phyloP scores from a whole-genome alignment of 2,797 vertebrate species.

The Chelidonichthys spinosus region DNA sequence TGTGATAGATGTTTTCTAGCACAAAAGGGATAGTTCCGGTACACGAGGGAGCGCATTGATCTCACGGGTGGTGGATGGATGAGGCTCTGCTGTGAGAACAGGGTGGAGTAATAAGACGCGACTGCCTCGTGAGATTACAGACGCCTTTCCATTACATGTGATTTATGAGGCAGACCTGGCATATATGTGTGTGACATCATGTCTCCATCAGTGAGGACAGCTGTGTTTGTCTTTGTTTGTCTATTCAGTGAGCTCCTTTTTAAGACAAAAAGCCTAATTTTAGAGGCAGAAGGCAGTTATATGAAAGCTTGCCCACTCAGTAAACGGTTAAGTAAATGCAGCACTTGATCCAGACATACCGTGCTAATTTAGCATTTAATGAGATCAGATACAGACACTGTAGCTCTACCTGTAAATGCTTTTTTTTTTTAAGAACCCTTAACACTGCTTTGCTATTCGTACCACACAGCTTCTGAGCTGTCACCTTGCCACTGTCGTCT shows the following conservation, averaged over 20 bases:
- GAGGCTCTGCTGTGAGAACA: constrained; percentile 31
- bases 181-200: constrained; percentile 56
- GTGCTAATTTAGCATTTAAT: neutral
- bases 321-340: constrained; percentile 2
- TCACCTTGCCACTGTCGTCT: constrained; percentile 20
- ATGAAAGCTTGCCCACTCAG: neutral
- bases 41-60: constrained; percentile 19
- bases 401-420: constrained; percentile 20
- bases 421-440: constrained; percentile 11
- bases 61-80: constrained; percentile 37
- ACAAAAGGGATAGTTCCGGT: neutral
- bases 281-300: neutral
- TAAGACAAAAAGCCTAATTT: constrained; percentile 1
- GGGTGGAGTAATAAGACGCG: constrained; percentile 47
- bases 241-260: neutral
- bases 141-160: constrained; percentile 48
- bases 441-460: constrained; percentile 3
- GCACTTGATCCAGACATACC: neutral
- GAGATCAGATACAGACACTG: constrained; percentile 7
- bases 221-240: constrained; percentile 36
- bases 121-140: constrained; percentile 45
- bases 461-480: constrained; percentile 3
- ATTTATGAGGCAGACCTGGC: constrained; percentile 66
- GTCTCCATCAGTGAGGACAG: constrained; percentile 53
- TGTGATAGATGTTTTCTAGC: constrained; percentile 7